Evolutionary conservation across 2,888 invertebrate species (phyloP), one percentile per base, ranked within the genome.

Genomic region (Sesamia inferens): DNA sequence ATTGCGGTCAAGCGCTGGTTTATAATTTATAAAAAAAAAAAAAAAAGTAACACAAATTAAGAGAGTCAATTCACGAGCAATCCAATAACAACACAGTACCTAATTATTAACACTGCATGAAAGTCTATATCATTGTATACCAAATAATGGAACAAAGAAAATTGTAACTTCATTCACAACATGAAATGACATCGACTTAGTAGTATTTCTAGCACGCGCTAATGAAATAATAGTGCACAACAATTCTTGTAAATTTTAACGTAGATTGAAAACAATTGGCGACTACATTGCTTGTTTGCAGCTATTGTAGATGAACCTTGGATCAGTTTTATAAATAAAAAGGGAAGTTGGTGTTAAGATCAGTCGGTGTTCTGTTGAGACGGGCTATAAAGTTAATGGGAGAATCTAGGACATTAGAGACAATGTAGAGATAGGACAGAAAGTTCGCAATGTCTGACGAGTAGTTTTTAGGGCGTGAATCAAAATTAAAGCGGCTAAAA

Each of bases 161-260:
- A 69, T 78, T 69, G 73, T 75, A 22, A 65, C 66, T 62, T 39
- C 51, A 64, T 58, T 61, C 58, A 55, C 65, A 10, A 65, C 16
- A n/a, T 65, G 14, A 54, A n/a, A 79, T 83, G 83, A 83, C 85
- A 78, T 85, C 70, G 74, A 10, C 66, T 58, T 63, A 69, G 66
- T 84, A 84, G 78, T 82, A 84, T 83, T 83, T 86, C 74, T 76
- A 72, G 73, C 59, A 44, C 68, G 62, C 62, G 16, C 44, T 87
- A 90, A 92, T 92, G 88, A 92, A 91, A 90, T 93, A 93, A 92
- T 93, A 81, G 90, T 87, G 85, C 85, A 85, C 90, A 88, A 89
- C 91, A 89, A 90, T 92, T 91, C 87, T 85, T 87, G 89, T 88
- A 87, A 88, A 81, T 85, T 87, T 88, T 87, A 88, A 86, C 84